These are phyloP conservation scores for Coregonus ussuriensis DNA, from an alignment of 2,797 vertebrate genomes.

Conservation along the genomic window DNA sequence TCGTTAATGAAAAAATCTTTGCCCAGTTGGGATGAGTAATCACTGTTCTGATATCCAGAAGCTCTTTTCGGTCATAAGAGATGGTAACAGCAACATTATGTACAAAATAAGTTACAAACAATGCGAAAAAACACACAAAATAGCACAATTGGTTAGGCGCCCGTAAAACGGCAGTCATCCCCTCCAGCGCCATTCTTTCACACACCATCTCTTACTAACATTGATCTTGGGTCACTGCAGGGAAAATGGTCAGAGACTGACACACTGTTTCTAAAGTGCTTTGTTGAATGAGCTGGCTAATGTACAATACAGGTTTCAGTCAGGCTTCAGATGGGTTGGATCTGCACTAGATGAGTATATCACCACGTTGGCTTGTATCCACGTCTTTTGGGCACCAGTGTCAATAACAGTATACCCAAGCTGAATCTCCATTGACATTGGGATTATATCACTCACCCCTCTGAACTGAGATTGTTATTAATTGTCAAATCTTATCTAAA, in stretches of 20 bases:
- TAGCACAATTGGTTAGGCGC: no score
- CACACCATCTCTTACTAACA: slow-evolving; percentile 31
- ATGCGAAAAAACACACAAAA: no score
- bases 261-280: not conserved
- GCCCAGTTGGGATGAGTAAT: no score
- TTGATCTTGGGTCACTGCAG: slow-evolving; percentile 40
- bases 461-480: slow-evolving; percentile 41
- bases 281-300: slow-evolving; percentile 10
- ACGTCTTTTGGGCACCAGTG: not conserved
- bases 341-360: not conserved
- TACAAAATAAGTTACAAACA: no score
- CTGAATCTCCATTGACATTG: slow-evolving; percentile 32
- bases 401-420: slow-evolving; percentile 21
- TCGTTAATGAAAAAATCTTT: no score
- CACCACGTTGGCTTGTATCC: no score
- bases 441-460: slow-evolving; percentile 38
- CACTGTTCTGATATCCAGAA: no score
- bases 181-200: no score
- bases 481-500: slow-evolving; percentile 49
- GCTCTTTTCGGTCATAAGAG: no score
- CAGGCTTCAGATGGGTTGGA: not conserved
- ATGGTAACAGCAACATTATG: no score
- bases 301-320: not conserved
- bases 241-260: slow-evolving; percentile 11
- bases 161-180: no score